Evolutionary conservation across 2,888 invertebrate genomes (phyloP).

Genomic region (Phaonia tiefii): DNA sequence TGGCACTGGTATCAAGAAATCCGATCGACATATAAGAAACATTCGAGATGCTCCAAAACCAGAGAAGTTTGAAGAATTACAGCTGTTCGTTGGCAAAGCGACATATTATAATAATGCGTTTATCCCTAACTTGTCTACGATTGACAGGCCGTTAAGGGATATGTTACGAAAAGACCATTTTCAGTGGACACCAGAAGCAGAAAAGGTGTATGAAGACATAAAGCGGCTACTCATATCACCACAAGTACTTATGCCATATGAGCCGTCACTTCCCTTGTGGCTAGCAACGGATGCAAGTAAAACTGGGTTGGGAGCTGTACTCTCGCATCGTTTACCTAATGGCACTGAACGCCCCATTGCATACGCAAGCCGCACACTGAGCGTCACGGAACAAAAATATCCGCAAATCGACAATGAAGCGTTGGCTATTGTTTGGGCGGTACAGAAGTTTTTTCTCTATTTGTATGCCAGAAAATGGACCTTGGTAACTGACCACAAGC

Average conservation of each 20-base stretch:
- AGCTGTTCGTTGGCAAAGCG: no score
- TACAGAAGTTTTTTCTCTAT: conserved; percentile 27
- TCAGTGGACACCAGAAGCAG: conserved; percentile 17
- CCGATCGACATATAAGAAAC: no score
- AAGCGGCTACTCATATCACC: conserved; percentile 19
- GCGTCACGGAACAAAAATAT: conserved; percentile 46
- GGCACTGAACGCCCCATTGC: conserved; percentile 37
- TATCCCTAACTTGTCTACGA: conserved; percentile 23
- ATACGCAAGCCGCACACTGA: conserved; percentile 50
- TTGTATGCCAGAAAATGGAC: conserved; percentile 29
- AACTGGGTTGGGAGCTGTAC: conserved; percentile 55
- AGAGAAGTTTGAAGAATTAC: no score
- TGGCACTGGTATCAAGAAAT: no score
- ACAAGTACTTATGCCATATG: conserved; percentile 36
- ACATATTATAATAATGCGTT: conserved; percentile 2
- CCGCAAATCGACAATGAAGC: conserved; percentile 58
- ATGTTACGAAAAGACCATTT: not conserved
- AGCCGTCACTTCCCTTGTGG: conserved; percentile 25
- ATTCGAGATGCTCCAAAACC: no score
- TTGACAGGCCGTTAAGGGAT: conserved; percentile 25
- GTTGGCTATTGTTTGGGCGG: conserved; percentile 56
- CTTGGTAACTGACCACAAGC: conserved; percentile 33
- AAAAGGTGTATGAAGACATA: conserved; percentile 17
- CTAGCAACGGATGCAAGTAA: conserved; percentile 55
- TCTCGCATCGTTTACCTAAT: conserved; percentile 35